Evolutionary conservation across 2,113 vertebrate genomes (phyloP), one percentile per base, ranked within the genome.

Genomic region (Clupea harengus): DNA sequence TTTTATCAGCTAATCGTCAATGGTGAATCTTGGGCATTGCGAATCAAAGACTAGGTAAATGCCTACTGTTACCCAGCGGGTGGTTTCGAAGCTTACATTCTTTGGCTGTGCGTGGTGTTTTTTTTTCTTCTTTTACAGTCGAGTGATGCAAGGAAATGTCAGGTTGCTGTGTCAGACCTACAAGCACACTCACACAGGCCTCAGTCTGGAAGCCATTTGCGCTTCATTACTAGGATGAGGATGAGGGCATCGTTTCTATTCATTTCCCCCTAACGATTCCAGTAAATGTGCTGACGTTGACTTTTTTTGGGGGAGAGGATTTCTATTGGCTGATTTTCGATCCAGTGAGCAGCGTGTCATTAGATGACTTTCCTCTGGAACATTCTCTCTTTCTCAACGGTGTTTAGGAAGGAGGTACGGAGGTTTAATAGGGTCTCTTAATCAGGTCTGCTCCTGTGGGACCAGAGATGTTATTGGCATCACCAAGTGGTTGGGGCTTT

Each of bases 31-130:
- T 75, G 67, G 67, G 25, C 67, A 32, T 39, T 11, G 67, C 8
- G 11, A 75, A 75, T 75, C 25, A 75, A 75, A 75, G 67, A 32
- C 67, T 39, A 39, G 67, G 67, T 75, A 32, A 75, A 75, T 75
- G 10, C 67, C 25, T 17, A 75, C 67, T 75, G 67, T 75, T 75
- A 15, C 67, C 28, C 67, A 75, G 67, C 67, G 17, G 67, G 67
- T 39, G 67, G 67, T 75, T 39, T 39, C 4, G 28, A 75, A 75
- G 25, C 67, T 75, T 75, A 75, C 67, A 75, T 13, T 75, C 32
- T 32, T 4, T 75, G 28, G 1, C 10, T 39, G 67, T 4, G 28
- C 28, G 5, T 75, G 67, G 28, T 75, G 2, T 39, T 75, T 75
- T 39, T 32, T 75, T 9, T 28, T 22, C 17, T 67, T 67, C 22